These are phyloP conservation scores for Etheostoma spectabile DNA, from an alignment of 2,113 vertebrate genomes.

Conservation along the genomic window DNA sequence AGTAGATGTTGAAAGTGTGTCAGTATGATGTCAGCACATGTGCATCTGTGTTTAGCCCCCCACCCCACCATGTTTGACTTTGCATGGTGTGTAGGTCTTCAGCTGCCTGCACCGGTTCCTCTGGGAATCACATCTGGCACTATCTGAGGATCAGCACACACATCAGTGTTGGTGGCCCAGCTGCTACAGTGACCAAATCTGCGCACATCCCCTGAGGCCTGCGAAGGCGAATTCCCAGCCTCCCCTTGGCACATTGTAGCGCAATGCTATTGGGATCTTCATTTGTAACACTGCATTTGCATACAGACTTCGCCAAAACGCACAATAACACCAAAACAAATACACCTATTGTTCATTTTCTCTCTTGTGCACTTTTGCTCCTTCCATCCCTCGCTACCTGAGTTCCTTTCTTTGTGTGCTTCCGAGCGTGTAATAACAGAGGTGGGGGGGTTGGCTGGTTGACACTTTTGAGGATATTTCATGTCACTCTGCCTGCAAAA, in stretches of 20 bases:
- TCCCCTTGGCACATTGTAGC: slow-evolving; percentile 56
- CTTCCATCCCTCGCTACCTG: slow-evolving; percentile 21
- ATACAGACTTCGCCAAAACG: slow-evolving; percentile 2
- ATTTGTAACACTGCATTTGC: slow-evolving; percentile 65
- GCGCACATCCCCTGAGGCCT: slow-evolving; percentile 35
- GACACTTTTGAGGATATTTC: slow-evolving; percentile 60
- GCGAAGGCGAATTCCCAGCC: slow-evolving; percentile 48
- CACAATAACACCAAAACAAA: slow-evolving; percentile 39
- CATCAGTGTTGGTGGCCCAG: slow-evolving; percentile 54
- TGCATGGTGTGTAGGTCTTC: slow-evolving; percentile 36
- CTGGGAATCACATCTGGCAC: slow-evolving; percentile 71
- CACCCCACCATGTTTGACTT: slow-evolving; percentile 31
- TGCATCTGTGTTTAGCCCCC: slow-evolving; percentile 9
- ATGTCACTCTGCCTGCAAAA: slow-evolving; percentile 63
- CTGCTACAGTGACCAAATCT: slow-evolving; percentile 56
- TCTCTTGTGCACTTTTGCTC: slow-evolving; percentile 20
- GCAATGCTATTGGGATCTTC: slow-evolving; percentile 60
- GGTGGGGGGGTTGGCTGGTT: slow-evolving; percentile 22
- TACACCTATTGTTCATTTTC: slow-evolving; percentile 51
- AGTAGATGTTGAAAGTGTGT: not conserved
- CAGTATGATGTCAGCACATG: not conserved
- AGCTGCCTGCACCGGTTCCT: slow-evolving; percentile 42
- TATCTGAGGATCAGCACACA: slow-evolving; percentile 43
- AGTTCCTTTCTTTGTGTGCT: slow-evolving; percentile 46
- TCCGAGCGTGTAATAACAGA: slow-evolving; percentile 51